Evolutionary conservation across 2,113 vertebrate genomes (phyloP).

Genomic region (Pomatorhinus ruficollis): DNA sequence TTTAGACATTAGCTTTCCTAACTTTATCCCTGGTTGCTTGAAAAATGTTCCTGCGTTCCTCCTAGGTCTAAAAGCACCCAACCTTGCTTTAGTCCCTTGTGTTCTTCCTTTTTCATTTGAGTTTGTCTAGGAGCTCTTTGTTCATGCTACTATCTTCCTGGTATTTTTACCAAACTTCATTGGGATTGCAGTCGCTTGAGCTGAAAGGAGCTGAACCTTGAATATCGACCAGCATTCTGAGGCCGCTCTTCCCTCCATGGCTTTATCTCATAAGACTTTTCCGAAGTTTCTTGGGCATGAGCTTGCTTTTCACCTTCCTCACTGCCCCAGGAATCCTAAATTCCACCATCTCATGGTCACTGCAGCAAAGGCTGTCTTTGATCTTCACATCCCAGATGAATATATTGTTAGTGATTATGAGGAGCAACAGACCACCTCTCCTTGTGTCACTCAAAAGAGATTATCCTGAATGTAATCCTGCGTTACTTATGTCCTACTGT

Average conservation of each 20-base stretch:
- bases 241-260: rapidly evolving
- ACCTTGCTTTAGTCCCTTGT: not conserved
- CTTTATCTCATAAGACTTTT: not conserved
- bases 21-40: not conserved
- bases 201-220: not conserved
- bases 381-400: not conserved
- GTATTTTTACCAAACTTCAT: not conserved
- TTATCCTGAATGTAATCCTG: not conserved
- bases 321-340: not conserved
- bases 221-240: not conserved
- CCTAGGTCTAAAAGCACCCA: not conserved
- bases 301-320: not conserved
- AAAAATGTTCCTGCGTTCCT: not conserved
- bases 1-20: not conserved
- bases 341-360: not conserved
- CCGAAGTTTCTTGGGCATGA: not conserved
- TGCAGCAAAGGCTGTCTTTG: not conserved
- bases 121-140: not conserved
- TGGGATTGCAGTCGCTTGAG: not conserved
- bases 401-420: not conserved
- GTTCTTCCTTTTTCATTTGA: not conserved
- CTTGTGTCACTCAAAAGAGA: not conserved
- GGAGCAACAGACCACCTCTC: not conserved
- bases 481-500: not conserved
- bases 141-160: not conserved